Conservation (phyloP, 2,888 invertebrate species). For the Augochlorella aurata region DNA sequence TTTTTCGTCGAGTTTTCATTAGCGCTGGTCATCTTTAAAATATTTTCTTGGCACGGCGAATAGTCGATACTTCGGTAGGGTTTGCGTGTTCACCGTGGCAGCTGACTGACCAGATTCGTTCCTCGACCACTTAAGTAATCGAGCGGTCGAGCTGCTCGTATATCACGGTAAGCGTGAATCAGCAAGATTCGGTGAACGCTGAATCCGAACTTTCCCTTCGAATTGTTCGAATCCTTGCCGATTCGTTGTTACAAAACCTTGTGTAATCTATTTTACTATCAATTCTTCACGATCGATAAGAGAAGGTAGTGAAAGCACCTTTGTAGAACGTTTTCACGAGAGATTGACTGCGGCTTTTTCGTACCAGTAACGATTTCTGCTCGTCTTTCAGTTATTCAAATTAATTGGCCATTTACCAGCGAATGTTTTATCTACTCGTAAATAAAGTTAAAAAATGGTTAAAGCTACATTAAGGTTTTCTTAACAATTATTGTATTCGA, state of each 20-base stretch:
- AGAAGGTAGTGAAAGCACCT: neutral
- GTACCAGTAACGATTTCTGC: too few relatives aligned
- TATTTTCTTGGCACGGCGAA: slow-evolving; percentile 34
- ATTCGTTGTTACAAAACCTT: neutral
- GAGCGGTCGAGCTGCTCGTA: slow-evolving; percentile 51
- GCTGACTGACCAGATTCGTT: slow-evolving; percentile 65
- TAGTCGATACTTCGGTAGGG: slow-evolving; percentile 56
- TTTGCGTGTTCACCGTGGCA: slow-evolving; percentile 50
- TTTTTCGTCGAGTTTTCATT: neutral
- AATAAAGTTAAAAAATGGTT: too few relatives aligned
- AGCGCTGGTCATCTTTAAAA: slow-evolving; percentile 49
- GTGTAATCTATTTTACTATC: neutral
- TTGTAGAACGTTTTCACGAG: neutral
- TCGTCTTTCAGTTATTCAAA: neutral
- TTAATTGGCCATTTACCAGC: neutral
- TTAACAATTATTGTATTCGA: too few relatives aligned
- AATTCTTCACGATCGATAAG: neutral
- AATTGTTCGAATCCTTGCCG: slow-evolving; percentile 3
- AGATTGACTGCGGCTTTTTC: too few relatives aligned
- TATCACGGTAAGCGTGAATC: slow-evolving; percentile 61
- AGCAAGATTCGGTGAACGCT: slow-evolving; percentile 49
- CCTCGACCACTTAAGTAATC: slow-evolving; percentile 66
- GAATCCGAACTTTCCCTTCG: slow-evolving; percentile 19
- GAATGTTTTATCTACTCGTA: neutral
- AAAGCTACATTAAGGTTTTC: too few relatives aligned